Evolutionary conservation across 2,888 invertebrate genomes (phyloP).

Genomic region (Syrphus vitripennis): DNA sequence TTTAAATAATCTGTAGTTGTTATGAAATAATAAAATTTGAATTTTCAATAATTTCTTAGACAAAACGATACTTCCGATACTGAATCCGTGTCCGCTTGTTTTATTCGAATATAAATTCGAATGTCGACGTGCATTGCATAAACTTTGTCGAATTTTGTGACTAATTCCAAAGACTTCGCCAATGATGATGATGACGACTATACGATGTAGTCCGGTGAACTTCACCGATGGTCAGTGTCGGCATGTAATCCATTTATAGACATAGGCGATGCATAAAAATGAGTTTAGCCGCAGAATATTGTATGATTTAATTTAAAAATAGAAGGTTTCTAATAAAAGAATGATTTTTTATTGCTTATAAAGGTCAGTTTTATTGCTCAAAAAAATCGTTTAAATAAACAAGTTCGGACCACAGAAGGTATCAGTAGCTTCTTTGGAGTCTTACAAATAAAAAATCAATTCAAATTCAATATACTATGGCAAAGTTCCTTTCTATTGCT

Average conservation of each 20-base stretch:
- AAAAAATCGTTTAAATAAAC: slow-evolving; percentile 53
- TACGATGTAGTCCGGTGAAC: slow-evolving; percentile 58
- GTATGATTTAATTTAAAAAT: background rate
- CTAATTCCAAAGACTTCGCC: background rate
- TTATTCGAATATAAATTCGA: too few species aligned
- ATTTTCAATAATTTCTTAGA: too few species aligned
- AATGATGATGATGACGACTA: background rate
- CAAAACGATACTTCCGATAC: too few species aligned
- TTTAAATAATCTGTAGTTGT: too few species aligned
- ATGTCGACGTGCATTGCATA: slow-evolving; percentile 57
- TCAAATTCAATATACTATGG: slow-evolving; percentile 24
- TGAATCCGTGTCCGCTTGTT: too few species aligned
- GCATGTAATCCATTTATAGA: slow-evolving; percentile 28
- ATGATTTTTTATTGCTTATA: background rate
- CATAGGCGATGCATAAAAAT: slow-evolving; percentile 42
- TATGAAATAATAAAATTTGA: too few species aligned
- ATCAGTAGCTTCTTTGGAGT: slow-evolving; percentile 41
- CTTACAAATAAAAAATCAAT: slow-evolving; percentile 27
- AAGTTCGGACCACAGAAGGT: background rate
- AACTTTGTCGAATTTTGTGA: slow-evolving; percentile 43
- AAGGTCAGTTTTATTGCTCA: slow-evolving; percentile 1
- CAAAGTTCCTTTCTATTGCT: slow-evolving; percentile 36
- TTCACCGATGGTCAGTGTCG: slow-evolving; percentile 34
- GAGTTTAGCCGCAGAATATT: background rate
- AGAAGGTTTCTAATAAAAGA: slow-evolving; percentile 35